Base-by-base conservation (phyloP, 2,113 vertebrate species). In the Triplophysa dalaica region DNA sequence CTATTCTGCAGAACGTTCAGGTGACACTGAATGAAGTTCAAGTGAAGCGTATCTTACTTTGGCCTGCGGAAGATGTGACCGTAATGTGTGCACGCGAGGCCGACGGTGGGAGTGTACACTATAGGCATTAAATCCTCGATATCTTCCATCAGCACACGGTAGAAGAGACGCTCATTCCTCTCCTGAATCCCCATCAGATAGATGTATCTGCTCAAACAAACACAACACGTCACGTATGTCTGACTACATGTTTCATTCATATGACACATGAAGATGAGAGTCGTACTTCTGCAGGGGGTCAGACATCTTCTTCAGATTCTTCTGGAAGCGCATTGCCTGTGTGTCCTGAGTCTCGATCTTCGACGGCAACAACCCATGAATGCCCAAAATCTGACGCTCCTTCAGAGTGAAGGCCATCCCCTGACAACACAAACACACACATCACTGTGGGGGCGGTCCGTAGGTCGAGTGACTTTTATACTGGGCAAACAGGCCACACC, bases 171-270 rank as follows among this genome's bases (percentile, higher is more conserved):
- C 72, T 98, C 98, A 0, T 99, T 99, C 43, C 98, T 94, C 87
- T 99, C 98, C 85, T 99, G 97, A 78, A 99, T 95, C 22, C 98
- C 98, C 97, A 99, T 99, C 33, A 99, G 90, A 73, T 99, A 99
- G 85, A 99, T 93, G 16, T 98, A 99, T 85, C 98, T 99, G 87
- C 2, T 84, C 84, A 52, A 50, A 56, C 26, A 7, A n/a, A 80
- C 50, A 65, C 62, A 75, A 29, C 29, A 29, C 3, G 29, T 29
- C 29, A 29, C 29, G 29, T 4, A 29, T 29, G 29, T 29, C 29
- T 29, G 4, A 29, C 2, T 29, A 29, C 29, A 52, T 4, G 3
- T 16, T 52, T 52, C 48, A 14, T 29, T 13, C 12, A 52, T 52
- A 3, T 14, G 48, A 52, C 29, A 29, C 29, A 62, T 10, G 43